Base-by-base conservation (phyloP, 2,113 vertebrate species). In the Ellobius talpinus region DNA sequence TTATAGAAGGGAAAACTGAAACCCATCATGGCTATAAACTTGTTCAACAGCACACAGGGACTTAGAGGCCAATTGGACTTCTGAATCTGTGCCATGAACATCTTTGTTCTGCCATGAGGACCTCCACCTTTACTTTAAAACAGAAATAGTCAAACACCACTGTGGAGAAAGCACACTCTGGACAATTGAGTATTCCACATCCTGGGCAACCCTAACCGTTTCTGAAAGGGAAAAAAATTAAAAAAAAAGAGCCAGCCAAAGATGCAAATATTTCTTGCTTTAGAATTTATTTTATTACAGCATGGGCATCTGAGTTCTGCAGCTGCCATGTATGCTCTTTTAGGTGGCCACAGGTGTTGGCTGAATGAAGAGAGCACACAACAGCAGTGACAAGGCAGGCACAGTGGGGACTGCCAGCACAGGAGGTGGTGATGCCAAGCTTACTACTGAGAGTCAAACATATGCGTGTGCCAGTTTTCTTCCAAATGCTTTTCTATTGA, bases 271-370 rank as follows among this genome's bases (percentile, higher is more conserved):
- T 98, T 98, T 98, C 76, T 98, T 98, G 98, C 98, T 98, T 99
- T 98, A 98, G 98, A 98, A 98, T 98, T 96, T 91, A 58, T 58
- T 58, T 58, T 58, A 97, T 97, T 98, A 98, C 97, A 92, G 93
- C 91, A 85, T 97, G 97, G 97, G 97, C 98, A 98, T 98, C 98
- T 98, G 98, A 99, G 98, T 98, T 95, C 94, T 91, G 95, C 98
- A 99, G 99, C 98, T 99, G 98, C 98, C 96, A 89, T 97, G 96
- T 84, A 45, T 96, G 95, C 98, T 96, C 98, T 98, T 98, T 98
- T 99, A 94, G 99, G 95, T 89, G 89, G 97, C 90, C 98, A 99
- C 98, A 98, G 98, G 98, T 98, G 98, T 98, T 98, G 98, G 98
- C 98, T 98, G 90, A 96, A 92, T 92, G 91, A 94, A 97, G 91